These are phyloP conservation scores for Amiota minor DNA, from an alignment of 2,888 invertebrate genomes.

Conservation along the genomic window DNA sequence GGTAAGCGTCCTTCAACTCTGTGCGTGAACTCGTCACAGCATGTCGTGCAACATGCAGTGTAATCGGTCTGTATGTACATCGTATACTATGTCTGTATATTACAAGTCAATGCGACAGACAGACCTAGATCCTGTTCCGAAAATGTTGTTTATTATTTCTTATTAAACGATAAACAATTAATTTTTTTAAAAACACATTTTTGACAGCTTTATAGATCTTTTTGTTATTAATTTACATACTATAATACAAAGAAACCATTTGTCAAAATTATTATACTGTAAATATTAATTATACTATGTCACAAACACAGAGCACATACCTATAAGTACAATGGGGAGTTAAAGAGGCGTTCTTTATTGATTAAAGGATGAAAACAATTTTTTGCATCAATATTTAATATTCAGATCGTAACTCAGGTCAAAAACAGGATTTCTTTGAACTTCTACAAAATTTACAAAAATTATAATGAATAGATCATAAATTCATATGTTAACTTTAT, in stretches of 20 bases:
- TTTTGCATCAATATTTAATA: too few relatives aligned
- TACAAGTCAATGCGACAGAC: not conserved
- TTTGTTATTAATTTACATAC: constrained; percentile 7
- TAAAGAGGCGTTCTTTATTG: too few relatives aligned
- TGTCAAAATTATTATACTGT: constrained; percentile 6
- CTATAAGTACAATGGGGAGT: not conserved
- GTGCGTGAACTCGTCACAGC: constrained; percentile 17
- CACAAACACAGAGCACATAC: not conserved
- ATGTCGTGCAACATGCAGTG: constrained; percentile 6
- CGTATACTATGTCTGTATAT: too few relatives aligned
- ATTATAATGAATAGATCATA: constrained; percentile 15
- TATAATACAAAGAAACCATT: constrained; percentile 18
- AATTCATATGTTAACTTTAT: not conserved
- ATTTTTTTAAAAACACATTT: not conserved
- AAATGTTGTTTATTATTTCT: constrained; percentile 18
- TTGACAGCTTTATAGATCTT: constrained; percentile 30
- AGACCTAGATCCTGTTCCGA: not conserved
- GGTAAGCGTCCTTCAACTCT: constrained; percentile 29
- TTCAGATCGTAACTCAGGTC: too few relatives aligned
- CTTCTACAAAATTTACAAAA: constrained; percentile 2
- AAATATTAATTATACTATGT: too few relatives aligned
- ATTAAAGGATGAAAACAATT: not conserved
- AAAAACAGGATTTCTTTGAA: constrained; percentile 5
- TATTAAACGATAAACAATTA: too few relatives aligned
- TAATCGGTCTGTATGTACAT: too few relatives aligned